A percentile compares a stretch with the other conserved stretches of the same genome.
These are phyloP conservation scores for Falco biarmicus DNA, from an alignment of 2,797 vertebrate genomes.

Conservation along the genomic window DNA sequence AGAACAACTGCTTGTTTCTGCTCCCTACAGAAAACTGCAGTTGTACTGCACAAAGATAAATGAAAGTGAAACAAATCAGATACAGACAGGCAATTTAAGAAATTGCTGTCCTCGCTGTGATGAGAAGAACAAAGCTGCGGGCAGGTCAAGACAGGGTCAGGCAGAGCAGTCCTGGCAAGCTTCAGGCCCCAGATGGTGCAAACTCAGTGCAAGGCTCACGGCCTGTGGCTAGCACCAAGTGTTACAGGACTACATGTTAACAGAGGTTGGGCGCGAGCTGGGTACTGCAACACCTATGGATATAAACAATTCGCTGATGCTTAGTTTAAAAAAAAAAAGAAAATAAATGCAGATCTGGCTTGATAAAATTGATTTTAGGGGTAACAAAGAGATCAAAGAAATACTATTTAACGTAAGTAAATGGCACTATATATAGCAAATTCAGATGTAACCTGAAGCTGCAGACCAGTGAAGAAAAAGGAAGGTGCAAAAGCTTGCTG, in stretches of 20 bases:
- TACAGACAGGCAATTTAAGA: background rate
- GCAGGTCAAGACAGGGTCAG: background rate
- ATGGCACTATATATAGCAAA: background rate
- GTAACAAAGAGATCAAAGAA: background rate
- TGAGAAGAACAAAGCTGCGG: background rate
- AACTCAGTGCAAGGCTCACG: background rate
- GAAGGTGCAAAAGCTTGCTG: background rate
- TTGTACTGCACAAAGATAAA: background rate
- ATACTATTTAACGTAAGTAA: background rate
- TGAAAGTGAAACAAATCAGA: background rate
- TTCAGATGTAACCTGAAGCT: background rate
- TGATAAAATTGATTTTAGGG: background rate
- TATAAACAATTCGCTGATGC: background rate
- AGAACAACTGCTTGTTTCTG: background rate
- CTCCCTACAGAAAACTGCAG: background rate
- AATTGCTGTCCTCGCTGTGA: background rate
- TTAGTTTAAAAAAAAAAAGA: background rate
- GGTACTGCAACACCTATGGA: background rate
- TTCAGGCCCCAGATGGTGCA: background rate
- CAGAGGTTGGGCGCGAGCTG: background rate
- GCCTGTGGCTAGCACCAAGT: background rate
- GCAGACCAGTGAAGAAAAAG: background rate
- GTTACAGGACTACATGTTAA: background rate
- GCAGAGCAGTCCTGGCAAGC: background rate
- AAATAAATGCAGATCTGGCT: background rate